Evolutionary conservation across 2,113 vertebrate genomes (phyloP), one percentile per base, ranked within the genome.

Genomic region (Oncorhynchus tshawytscha): DNA sequence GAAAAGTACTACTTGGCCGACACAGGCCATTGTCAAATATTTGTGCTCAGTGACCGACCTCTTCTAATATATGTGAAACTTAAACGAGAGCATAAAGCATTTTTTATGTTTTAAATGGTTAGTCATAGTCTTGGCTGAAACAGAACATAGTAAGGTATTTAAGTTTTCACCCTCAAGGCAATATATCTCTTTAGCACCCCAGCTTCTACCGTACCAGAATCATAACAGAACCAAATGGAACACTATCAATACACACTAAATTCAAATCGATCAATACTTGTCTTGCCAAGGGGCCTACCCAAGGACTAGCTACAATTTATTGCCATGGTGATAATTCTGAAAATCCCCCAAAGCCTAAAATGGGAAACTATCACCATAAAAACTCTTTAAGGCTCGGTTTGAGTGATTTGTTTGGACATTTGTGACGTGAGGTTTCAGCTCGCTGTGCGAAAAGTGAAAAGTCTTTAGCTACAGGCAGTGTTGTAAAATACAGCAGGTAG

Each of bases 81-180:
- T 22, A 62, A 62, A 62, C 1, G 59, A 62, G 20, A 22, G n/a
- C 2, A 2, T 62, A 62, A 62, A 62, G n/a, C 18, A 62, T 62
- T 22, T 64, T 62, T 11, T 11, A 22, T 62, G n/a, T 16, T 62
- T 62, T 62, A 62, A 62, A 62, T 62, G n/a, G 59, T 62, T 62
- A n/a, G 59, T 62, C n/a, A 22, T 22, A 62, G 54, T 57, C 54
- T 57, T 20, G 54, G 54, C 4, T 3, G 59, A 62, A 20, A 62
- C 18, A 62, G 13, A n/a, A 16, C n/a, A 62, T 22, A 62, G 11
- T 62, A 62, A 62, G 0, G 59, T 62, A 22, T 60, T 76, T 77
- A 34, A 81, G 73, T 59, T 73, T 70, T 22, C 3, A 62, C 75
- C 25, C 22, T 77, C 57, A 65, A 11, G 20, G 34, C n/a, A 48